Evolutionary conservation across 1,140 invertebrate genomes (phyloP).

Genomic region (Drosophila biarmipes): DNA sequence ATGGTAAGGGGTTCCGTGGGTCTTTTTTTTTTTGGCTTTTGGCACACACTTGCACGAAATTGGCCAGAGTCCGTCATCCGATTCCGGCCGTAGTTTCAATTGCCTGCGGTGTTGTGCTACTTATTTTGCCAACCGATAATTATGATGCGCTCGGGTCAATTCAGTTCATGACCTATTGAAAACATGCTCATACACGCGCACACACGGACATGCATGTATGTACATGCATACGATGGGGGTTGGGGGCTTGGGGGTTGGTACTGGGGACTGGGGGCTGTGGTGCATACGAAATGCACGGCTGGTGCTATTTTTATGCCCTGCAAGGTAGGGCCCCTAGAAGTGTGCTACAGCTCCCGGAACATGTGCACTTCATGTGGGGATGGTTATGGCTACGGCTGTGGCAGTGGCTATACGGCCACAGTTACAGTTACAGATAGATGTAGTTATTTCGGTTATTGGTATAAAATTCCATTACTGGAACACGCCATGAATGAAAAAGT

Average conservation of each 20-base stretch:
- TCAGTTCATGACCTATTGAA: constrained; percentile 77
- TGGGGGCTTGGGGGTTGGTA: no score
- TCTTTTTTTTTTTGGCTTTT: background rate
- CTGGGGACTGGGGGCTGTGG: background rate
- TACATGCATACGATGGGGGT: constrained; percentile 7
- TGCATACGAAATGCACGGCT: constrained; percentile 47
- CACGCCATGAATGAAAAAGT: constrained; percentile 77
- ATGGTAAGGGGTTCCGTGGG: background rate
- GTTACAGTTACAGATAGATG: constrained; percentile 8
- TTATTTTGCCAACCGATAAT: constrained; percentile 46
- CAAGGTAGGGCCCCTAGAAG: constrained; percentile 5
- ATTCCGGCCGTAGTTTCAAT: background rate
- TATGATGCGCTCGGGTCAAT: constrained; percentile 71
- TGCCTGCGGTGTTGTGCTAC: constrained; percentile 3
- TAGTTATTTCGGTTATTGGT: constrained; percentile 53
- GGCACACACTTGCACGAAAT: background rate
- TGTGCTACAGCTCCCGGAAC: background rate
- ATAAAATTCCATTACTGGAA: constrained; percentile 78
- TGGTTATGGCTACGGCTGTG: constrained; percentile 7
- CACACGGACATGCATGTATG: constrained; percentile 9
- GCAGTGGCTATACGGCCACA: background rate
- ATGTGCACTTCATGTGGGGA: background rate
- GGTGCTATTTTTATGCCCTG: constrained; percentile 15
- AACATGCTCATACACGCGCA: constrained; percentile 26
- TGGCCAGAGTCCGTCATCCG: constrained; percentile 13